Percentiles rank a stretch among this genome's conserved stretches.
These are phyloP conservation scores for Gambelia wislizenii DNA, from an alignment of 2,797 vertebrate species.

Conservation along the genomic window DNA sequence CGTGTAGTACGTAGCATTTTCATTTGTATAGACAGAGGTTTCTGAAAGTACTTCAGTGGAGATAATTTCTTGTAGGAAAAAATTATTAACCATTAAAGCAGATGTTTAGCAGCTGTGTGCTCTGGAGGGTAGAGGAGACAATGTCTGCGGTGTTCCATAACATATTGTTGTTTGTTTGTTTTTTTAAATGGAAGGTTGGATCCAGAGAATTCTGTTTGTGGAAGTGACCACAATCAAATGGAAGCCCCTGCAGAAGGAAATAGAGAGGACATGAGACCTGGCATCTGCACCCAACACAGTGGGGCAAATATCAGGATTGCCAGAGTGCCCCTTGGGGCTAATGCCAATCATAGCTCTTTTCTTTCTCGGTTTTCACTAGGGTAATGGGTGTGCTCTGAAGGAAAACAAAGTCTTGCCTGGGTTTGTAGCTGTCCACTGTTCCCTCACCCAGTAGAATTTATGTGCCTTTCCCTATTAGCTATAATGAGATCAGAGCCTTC, in stretches of 20 bases:
- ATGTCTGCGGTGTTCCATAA: neutral
- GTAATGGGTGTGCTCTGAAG: neutral
- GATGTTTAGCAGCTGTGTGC: neutral
- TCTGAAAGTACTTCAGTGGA: neutral
- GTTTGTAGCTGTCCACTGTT: neutral
- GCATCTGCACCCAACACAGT: neutral
- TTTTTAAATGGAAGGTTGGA: neutral
- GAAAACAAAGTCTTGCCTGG: neutral
- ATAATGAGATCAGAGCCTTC: neutral
- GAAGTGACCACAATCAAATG: neutral
- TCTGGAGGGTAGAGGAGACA: neutral
- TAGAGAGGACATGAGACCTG: neutral
- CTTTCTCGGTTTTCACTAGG: neutral
- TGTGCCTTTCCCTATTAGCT: neutral
- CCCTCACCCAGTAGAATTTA: neutral
- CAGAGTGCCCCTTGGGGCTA: neutral
- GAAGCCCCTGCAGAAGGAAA: neutral
- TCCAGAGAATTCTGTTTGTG: neutral
- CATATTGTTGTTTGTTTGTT: neutral
- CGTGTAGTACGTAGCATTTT: neutral
- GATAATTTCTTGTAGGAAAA: conserved; percentile 13
- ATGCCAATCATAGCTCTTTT: neutral
- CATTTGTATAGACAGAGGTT: conserved; percentile 1
- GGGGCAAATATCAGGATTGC: neutral
- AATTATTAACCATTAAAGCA: conserved; percentile 19